Conservation (phyloP, 2,797 vertebrate genomes). For the Protosalanx chinensis region DNA sequence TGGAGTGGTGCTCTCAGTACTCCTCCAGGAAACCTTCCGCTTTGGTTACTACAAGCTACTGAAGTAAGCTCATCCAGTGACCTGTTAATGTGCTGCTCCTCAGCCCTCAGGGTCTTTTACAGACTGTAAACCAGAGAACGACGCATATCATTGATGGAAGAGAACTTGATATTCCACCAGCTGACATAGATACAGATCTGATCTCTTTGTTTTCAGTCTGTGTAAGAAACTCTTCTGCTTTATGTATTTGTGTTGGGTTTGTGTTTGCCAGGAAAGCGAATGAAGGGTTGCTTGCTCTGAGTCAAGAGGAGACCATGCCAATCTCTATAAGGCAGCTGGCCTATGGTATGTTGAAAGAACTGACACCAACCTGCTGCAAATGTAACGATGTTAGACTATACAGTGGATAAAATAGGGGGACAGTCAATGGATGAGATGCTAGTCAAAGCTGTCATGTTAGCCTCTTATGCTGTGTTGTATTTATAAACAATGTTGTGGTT, state of each 20-base stretch:
- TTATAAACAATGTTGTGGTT: too few relatives aligned
- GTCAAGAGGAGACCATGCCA: conserved; percentile 78
- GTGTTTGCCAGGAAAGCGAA: conserved; percentile 75
- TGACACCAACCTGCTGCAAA: too few relatives aligned
- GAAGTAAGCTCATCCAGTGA: conserved; percentile 67
- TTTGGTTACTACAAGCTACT: conserved; percentile 75
- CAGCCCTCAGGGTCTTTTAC: neutral
- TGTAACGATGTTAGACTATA: too few relatives aligned
- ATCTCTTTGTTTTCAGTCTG: neutral
- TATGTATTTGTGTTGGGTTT: neutral
- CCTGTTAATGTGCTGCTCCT: neutral
- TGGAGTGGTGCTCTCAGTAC: conserved; percentile 74
- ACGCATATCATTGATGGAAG: neutral
- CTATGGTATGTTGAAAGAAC: conserved; percentile 66
- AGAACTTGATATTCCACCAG: neutral
- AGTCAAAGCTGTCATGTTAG: neutral
- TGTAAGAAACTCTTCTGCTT: neutral
- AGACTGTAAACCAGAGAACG: neutral
- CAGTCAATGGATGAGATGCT: neutral
- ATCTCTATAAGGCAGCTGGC: conserved; percentile 80
- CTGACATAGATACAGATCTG: neutral
- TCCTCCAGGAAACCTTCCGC: conserved; percentile 75
- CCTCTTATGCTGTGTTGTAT: neutral
- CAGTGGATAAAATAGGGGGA: too few relatives aligned
- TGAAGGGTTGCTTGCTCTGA: conserved; percentile 79